Percentiles rank a stretch among this genome's conserved stretches.
These are phyloP conservation scores for Balearica regulorum DNA, from an alignment of 2,797 vertebrate species.

Conservation along the genomic window DNA sequence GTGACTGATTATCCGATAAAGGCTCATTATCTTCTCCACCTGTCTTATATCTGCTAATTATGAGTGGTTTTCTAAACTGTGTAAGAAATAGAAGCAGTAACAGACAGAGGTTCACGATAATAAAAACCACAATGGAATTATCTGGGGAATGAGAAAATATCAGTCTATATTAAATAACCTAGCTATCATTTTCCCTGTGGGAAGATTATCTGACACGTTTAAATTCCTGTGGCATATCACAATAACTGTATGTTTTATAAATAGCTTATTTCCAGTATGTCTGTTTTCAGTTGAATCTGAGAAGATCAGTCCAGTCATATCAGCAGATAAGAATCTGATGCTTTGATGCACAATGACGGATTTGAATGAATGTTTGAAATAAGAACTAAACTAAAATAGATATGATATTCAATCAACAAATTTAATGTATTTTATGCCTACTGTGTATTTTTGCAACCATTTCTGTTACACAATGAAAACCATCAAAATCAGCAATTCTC, in stretches of 20 bases:
- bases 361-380: background rate
- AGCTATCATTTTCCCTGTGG: background rate
- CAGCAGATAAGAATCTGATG: background rate
- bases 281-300: background rate
- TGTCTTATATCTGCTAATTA: background rate
- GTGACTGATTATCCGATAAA: background rate
- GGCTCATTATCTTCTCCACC: background rate
- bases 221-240: background rate
- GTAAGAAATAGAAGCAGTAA: rapidly evolving
- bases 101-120: background rate
- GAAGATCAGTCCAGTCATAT: background rate
- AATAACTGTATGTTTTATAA: background rate
- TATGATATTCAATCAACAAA: background rate
- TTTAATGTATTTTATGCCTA: background rate
- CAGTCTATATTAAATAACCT: background rate
- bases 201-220: background rate
- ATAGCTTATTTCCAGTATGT: background rate
- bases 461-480: background rate
- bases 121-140: background rate
- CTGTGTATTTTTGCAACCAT: background rate
- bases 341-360: background rate
- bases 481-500: background rate
- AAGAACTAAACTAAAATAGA: background rate
- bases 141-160: background rate
- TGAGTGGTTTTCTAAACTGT: background rate